Evolutionary conservation across 2,113 vertebrate species (phyloP), one percentile per base, ranked within the genome.

Genomic region (Chrysemys picta): DNA sequence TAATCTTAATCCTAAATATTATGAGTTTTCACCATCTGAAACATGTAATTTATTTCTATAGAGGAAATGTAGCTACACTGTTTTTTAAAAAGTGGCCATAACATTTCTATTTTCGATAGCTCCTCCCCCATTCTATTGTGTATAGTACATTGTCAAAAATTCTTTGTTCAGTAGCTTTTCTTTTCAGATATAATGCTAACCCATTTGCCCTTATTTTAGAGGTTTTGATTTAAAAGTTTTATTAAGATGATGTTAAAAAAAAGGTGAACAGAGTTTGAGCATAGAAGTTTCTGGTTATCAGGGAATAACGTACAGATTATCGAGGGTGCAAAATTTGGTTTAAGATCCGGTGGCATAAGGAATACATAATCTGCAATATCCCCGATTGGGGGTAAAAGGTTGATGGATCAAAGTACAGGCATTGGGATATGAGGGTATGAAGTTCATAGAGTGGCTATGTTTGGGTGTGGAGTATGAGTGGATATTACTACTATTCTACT

Each of bases 1-100:
- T 95, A 92, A 95, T 88, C 85, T 89, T 96, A 96, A 97, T 97
- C 93, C 95, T 89, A 76, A 69, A 87, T 91, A 89, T 81, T 93
- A 84, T 7, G 89, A 95, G 89, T 91, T 91, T 65, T 90, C 62
- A 94, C 95, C 96, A 96, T 96, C 97, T 97, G 97, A 91, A 96
- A 83, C 96, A 85, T 97, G 97, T 95, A 96, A 96, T 83, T 50
- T 89, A 53, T 95, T 85, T 93, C 87, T 84, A 88, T 47, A 47
- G 69, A 92, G 87, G 92, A 78, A 80, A 93, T 11, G 13, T 88
- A 92, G 91, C 93, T 47, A 2, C 0, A 1, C 91, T 82, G 45
- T 65, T 65, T 59, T 62, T 16, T 8, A 62, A 62, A 62, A 85
- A 69, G 82, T 76, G 21, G 35, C 91, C 87, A 83, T 89, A 94